A percentile compares a stretch with the other conserved stretches of the same genome.
Conservation (phyloP, 2,113 vertebrate species). For the Hippoglossus stenolepis region DNA sequence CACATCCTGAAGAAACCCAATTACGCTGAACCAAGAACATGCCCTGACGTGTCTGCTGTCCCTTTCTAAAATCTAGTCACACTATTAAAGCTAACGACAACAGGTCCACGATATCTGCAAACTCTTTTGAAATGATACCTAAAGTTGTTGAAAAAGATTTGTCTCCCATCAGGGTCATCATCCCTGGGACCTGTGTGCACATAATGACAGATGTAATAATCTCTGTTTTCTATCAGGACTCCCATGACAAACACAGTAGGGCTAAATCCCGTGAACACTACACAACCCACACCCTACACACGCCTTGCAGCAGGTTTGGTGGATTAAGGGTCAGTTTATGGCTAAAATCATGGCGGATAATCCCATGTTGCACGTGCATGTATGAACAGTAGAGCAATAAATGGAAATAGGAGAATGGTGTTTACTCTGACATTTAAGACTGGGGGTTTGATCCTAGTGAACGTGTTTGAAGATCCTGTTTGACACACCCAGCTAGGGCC, state of each 20-base stretch:
- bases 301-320: not conserved
- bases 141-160: not conserved
- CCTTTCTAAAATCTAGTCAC: not conserved
- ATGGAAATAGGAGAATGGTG: not conserved
- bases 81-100: not conserved
- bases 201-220: not conserved
- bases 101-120: not conserved
- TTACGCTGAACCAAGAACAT: not conserved
- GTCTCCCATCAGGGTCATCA: not conserved
- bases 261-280: not conserved
- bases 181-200: not conserved
- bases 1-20: slow-evolving; percentile 6
- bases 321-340: not conserved
- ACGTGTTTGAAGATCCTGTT: slow-evolving; percentile 36
- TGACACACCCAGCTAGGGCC: slow-evolving; percentile 16
- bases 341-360: not conserved
- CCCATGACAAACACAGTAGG: not conserved
- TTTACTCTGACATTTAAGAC: slow-evolving; percentile 13
- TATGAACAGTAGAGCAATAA: not conserved
- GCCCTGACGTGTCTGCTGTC: not conserved
- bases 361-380: not conserved
- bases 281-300: not conserved
- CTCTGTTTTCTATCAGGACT: not conserved
- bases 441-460: not conserved
- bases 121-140: not conserved